Evolutionary conservation across 2,113 vertebrate genomes (phyloP).

Genomic region (Litocranius walleri): DNA sequence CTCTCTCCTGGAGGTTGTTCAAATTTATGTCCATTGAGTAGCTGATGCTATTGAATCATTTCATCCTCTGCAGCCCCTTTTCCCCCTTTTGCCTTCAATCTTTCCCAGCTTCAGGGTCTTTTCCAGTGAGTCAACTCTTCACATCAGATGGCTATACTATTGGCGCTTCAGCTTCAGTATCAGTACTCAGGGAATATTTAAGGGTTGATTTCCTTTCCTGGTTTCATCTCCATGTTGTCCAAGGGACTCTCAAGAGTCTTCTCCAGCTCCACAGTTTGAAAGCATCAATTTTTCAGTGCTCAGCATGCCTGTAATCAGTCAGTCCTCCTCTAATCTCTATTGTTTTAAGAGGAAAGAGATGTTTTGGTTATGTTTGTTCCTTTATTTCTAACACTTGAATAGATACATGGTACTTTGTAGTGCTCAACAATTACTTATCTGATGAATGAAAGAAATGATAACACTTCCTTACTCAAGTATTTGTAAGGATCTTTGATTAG

Average conservation of each 20-base stretch:
- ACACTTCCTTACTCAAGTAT: neutral
- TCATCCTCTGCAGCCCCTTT: neutral
- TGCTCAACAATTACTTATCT: neutral
- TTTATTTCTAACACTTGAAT: neutral
- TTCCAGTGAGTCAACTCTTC: neutral
- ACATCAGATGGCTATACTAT: neutral
- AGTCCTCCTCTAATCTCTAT: neutral
- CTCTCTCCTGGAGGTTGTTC: neutral
- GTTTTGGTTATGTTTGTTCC: neutral
- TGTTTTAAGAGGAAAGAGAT: neutral
- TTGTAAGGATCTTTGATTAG: neutral
- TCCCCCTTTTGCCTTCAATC: neutral
- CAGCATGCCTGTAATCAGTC: neutral
- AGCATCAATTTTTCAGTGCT: neutral
- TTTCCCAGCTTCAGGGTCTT: neutral
- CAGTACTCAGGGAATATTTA: neutral
- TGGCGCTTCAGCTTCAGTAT: neutral
- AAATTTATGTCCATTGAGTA: neutral
- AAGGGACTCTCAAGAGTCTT: neutral
- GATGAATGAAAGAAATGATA: neutral
- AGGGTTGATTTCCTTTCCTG: neutral
- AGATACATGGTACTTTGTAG: neutral
- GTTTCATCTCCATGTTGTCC: neutral
- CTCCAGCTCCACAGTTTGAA: neutral
- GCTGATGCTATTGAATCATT: neutral